Evolutionary conservation across 2,888 invertebrate genomes (phyloP).

Genomic region (Caenorhabditis sulstoni): DNA sequence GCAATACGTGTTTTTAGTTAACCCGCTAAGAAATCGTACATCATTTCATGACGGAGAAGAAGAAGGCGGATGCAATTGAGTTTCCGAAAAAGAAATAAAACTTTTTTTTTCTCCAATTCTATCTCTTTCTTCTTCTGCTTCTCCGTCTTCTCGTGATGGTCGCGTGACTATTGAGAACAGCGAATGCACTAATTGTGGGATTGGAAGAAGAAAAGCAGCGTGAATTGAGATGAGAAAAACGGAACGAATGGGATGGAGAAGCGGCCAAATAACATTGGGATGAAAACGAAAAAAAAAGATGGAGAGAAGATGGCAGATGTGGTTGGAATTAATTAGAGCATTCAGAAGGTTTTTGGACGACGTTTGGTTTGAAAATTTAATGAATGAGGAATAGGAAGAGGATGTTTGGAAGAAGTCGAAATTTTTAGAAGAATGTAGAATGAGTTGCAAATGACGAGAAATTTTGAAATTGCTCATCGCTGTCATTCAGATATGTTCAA

Average conservation of each 20-base stretch:
- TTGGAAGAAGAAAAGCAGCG: conserved; percentile 1
- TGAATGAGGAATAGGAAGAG: no score
- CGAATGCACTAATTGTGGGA: conserved; percentile 41
- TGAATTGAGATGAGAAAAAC: conserved; percentile 6
- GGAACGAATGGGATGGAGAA: conserved; percentile 2
- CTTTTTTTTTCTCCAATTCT: no score
- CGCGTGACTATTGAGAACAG: conserved; percentile 34
- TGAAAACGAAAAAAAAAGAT: no score
- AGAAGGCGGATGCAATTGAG: conserved; percentile 15
- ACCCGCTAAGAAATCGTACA: not conserved
- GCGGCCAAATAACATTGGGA: no score
- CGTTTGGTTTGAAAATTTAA: not conserved
- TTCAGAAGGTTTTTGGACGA: not conserved
- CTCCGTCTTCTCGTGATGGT: conserved; percentile 3
- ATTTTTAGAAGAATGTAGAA: no score
- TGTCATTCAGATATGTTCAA: no score
- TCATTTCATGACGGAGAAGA: not conserved
- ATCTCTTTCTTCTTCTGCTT: not conserved
- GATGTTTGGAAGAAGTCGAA: no score
- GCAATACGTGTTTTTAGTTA: not conserved
- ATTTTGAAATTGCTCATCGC: no score
- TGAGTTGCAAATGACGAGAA: no score
- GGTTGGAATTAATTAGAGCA: conserved; percentile 18
- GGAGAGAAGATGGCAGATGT: no score
- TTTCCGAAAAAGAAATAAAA: conserved; percentile 17